Base-by-base conservation (phyloP, 92 coral and sea anemone genomes). In the Montipora capitata region DNA sequence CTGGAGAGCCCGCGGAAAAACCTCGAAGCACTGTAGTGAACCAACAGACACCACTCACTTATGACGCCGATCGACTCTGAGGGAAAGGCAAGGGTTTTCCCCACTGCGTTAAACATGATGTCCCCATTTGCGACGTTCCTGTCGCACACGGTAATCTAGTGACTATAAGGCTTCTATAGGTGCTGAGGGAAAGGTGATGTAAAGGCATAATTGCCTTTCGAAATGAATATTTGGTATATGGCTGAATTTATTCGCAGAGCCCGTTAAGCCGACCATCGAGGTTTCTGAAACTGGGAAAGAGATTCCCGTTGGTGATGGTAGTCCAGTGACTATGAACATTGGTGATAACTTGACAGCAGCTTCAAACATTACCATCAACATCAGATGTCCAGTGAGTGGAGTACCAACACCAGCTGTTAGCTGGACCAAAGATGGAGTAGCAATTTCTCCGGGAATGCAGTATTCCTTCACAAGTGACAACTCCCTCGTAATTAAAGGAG, bases 301-400 rank as follows among this genome's bases (percentile, higher is more conserved):
- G 44, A 91, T 91, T 80, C 94, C 94, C n/a, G 49, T 91, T 52
- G 94, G 92, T 62, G 88, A 89, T 67, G 88, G 90, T 40, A 72
- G 86, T 49, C 88, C 92, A 52, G 93, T 83, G 73, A 72, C 72
- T 15, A 77, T 89, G 78, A 84, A 70, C 76, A 52, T 92, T 74
- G 95, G 93, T 4, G 95, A 92, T 59, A 88, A 84, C 84, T 81
- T 88, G 79, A 89, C 85, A 42, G 90, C 93, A 59, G 67, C 87
- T 62, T 83, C 87, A 8, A 78, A 88, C 71, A 88, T 93, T 52
- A 52, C 85, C 51, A 42, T 92, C 35, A 82, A 90, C 66, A 89
- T 92, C 78, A 64, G 83, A 68, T 92, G 95, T 79, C 89, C 84
- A 65, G 93, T 78, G 4, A 84, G 80, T 68, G 95, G 95, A 6